phyloP scores from a whole-genome alignment of 2,797 vertebrate genomes.

The Carcharodon carcharias region DNA sequence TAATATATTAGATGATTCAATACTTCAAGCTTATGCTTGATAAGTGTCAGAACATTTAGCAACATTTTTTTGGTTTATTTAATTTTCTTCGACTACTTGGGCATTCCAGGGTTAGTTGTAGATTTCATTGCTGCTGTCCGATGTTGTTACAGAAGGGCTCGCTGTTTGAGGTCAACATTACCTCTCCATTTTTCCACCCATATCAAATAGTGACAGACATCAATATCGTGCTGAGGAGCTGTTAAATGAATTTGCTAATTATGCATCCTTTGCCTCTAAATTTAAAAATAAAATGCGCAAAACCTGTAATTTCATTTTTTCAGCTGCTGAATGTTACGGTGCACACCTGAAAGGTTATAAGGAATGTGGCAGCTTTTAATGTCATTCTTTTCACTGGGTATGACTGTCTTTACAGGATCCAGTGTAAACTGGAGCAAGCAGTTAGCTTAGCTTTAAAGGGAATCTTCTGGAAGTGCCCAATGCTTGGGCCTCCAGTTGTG shows the following conservation, averaged over 20 bases:
- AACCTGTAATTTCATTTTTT: background rate
- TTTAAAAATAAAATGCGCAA: background rate
- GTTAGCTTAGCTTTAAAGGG: background rate
- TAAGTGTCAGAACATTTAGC: background rate
- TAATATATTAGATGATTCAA: background rate
- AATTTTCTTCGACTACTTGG: background rate
- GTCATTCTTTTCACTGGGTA: background rate
- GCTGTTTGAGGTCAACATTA: background rate
- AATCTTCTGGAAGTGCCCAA: background rate
- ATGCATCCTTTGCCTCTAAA: background rate
- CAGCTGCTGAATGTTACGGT: background rate
- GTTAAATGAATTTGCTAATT: background rate
- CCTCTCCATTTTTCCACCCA: background rate
- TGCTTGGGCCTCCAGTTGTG: background rate
- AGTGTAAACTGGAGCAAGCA: background rate
- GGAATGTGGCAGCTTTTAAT: background rate
- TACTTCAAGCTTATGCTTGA: background rate
- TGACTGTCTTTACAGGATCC: background rate
- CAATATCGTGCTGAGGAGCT: background rate
- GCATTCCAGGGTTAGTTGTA: background rate
- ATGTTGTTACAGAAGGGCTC: background rate
- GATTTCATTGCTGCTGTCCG: background rate
- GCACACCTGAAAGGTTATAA: background rate
- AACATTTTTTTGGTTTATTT: background rate
- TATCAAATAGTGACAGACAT: background rate